Conservation (phyloP, 2,888 invertebrate species). For the Meganola albula region DNA sequence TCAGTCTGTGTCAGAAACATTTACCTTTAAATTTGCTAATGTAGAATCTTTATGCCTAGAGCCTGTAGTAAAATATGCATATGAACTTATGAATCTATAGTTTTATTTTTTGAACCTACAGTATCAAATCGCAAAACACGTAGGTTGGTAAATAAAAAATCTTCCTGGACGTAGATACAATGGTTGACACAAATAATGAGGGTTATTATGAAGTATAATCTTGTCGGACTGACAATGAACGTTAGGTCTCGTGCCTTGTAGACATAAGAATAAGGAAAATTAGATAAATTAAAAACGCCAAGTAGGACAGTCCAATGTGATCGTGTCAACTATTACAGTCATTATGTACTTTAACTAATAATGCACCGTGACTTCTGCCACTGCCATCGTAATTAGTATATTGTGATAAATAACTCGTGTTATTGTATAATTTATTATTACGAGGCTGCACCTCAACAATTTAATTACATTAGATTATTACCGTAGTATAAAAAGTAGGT, state of each 20-base stretch:
- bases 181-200: constrained; percentile 31
- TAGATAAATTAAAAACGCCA: constrained; percentile 40
- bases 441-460: too few relatives aligned
- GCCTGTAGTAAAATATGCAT: too few relatives aligned
- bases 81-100: too few relatives aligned
- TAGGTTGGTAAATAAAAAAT: constrained; percentile 55
- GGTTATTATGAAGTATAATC: constrained; percentile 37
- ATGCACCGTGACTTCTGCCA: constrained; percentile 15
- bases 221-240: constrained; percentile 37
- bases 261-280: constrained; percentile 30
- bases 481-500: too few relatives aligned
- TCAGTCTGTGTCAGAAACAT: too few relatives aligned
- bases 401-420: too few relatives aligned
- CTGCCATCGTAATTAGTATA: constrained; percentile 2
- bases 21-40: too few relatives aligned
- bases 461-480: too few relatives aligned
- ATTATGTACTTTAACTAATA: constrained; percentile 17
- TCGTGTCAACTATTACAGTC: constrained; percentile 22
- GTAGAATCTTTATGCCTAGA: too few relatives aligned
- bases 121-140: constrained; percentile 30
- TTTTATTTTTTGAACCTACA: too few relatives aligned
- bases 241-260: constrained; percentile 27
- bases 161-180: constrained; percentile 44
- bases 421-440: too few relatives aligned
- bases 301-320: constrained; percentile 38